Base-by-base conservation (phyloP, 2,888 invertebrate species). In the Dasypolia templi region DNA sequence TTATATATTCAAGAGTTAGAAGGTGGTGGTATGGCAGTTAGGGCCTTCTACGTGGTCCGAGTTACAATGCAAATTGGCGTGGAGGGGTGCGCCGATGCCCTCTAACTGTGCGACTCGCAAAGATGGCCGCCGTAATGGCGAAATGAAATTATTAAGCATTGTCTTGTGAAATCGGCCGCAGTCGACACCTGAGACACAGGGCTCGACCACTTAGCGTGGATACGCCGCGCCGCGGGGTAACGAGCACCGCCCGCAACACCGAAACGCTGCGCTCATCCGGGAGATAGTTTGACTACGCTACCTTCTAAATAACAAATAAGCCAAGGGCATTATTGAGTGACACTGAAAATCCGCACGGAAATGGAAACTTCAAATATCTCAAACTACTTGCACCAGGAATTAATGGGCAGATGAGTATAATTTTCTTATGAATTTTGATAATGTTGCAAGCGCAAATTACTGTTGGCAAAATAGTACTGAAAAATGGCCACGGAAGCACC, bases 111-210 rank as follows among this genome's bases (percentile, higher is more conserved):
- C 94, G 96, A 95, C 94, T 96, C 90, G 92, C 94, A 94, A 96
- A 95, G 96, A 96, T 96, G 96, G 96, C 95, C 94, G 96, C 93
- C 94, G 91, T 96, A 96, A 96, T 95, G 94, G 95, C 92, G 94
- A 95, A 96, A 96, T 96, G 96, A 96, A 96, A 96, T 96, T 96
- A 96, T 96, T 96, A 96, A 95, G 96, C 95, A 96, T 96, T 96
- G 96, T 96, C 96, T 96, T 96, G 95, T 95, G 95, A 94, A 96
- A 96, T 96, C 95, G 95, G 94, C 95, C 95, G 94, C 95, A 94
- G 95, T 95, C 95, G 95, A 95, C 96, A 96, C 96, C 96, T 96
- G 96, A 95, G 96, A 91, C 95, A 92, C 90, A 88, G 90, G 84
- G 85, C 84, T 86, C 89, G 91, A 89, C 83, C 85, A 89, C 89